Base-by-base conservation (phyloP, 2,113 vertebrate genomes). In the Willisornis vidua region DNA sequence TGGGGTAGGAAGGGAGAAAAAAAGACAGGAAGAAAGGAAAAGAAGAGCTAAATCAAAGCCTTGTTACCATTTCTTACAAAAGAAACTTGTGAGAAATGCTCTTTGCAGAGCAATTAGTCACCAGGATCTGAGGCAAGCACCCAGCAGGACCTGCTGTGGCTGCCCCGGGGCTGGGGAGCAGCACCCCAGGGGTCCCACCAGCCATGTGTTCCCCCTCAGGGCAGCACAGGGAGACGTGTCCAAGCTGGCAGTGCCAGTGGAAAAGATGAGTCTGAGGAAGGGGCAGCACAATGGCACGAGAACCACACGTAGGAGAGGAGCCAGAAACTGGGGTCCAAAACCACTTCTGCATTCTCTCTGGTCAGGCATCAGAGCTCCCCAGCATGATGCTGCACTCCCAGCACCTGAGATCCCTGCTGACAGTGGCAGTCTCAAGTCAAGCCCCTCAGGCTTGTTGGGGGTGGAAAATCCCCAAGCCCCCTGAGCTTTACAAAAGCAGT, bases 21-120 rank as follows among this genome's bases (percentile, higher is more conserved):
- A 28, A 45, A 63, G 5, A 51, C 39, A 83, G 48, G 35, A 46
- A 82, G 88, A 90, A 89, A 87, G 58, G 73, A 19, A 66, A 83
- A 96, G n/a, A 24, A 41, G 66, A 79, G 37, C 25, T 12, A 79
- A 95, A 93, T 94, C 93, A 95, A 94, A 96, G 94, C 14, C 74
- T 52, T 10, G 31, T 89, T 82, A 63, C 28, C 31, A 7, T 39
- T 78, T 35, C 89, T 65, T 46, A 24, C 1, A 14, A 74, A 68
- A 85, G 73, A 74, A 89, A 66, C 84, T 79, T 54, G 84, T 14
- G 58, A 91, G 93, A 23, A 75, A 62, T 15, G 41, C 41, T 89
- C 23, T 71, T 45, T 46, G 58, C 71, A 37, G 89, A 77, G 93
- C 49, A 72, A 65, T 87, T 65, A 75, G 84, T 43, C 54, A n/a